Percentiles rank a stretch among this genome's conserved stretches.
Conservation (phyloP, 2,888 invertebrate species). For the Mycalesis mineus region DNA sequence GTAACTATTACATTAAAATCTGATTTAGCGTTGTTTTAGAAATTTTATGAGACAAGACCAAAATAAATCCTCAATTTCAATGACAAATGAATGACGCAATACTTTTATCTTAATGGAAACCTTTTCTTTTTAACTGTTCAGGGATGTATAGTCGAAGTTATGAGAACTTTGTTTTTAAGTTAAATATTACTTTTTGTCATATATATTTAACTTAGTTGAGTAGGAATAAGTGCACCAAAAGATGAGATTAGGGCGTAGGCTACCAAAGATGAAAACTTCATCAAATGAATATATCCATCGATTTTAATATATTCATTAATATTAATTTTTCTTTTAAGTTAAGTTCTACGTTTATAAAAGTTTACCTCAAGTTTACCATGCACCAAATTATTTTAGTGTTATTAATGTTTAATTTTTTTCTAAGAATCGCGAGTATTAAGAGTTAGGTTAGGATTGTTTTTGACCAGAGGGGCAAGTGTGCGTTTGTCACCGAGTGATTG, state of each 20-base stretch:
- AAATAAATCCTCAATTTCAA: too few species aligned
- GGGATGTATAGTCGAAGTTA: too few species aligned
- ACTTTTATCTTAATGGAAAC: too few species aligned
- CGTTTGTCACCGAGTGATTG: too few species aligned
- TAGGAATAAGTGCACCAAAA: conserved; percentile 55
- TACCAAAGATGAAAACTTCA: conserved; percentile 73
- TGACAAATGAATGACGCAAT: too few species aligned
- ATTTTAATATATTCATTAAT: conserved; percentile 39
- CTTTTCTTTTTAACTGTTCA: too few species aligned
- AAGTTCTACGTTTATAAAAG: conserved; percentile 40
- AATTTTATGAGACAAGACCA: too few species aligned
- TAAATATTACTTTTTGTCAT: neutral
- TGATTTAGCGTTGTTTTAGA: too few species aligned
- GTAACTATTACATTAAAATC: too few species aligned
- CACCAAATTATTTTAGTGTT: conserved; percentile 63
- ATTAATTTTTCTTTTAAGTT: conserved; percentile 37
- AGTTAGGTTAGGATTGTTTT: conserved; percentile 18
- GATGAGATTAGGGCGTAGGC: conserved; percentile 60
- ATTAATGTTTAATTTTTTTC: conserved; percentile 56
- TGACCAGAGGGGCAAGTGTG: too few species aligned
- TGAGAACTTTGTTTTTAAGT: too few species aligned
- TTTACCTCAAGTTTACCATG: conserved; percentile 77
- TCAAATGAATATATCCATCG: conserved; percentile 70
- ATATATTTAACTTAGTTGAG: neutral
- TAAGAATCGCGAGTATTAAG: conserved; percentile 33